Evolutionary conservation across 2,113 vertebrate genomes (phyloP), one percentile per base, ranked within the genome.

Genomic region (Mola mola): DNA sequence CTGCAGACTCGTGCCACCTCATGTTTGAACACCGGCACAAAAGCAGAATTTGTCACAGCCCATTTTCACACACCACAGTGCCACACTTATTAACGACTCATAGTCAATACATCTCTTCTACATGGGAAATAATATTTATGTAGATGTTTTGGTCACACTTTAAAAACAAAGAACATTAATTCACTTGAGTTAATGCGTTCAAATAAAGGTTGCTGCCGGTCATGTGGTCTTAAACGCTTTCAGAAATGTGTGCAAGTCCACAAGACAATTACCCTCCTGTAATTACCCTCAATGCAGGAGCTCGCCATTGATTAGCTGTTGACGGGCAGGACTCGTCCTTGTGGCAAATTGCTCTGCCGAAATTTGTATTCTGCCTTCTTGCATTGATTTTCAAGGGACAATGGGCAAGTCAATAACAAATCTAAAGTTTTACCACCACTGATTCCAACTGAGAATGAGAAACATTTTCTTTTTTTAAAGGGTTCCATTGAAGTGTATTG

Each of bases 261-360:
- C 65, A 33, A 58, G 44, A 46, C 72, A 72, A 69, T 85, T 67
- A 76, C 44, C 60, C 44, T 15, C 8, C 40, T 22, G 3, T 74
- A 66, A 80, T 89, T 64, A 81, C 78, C 43, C 47, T 49, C 44
- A 25, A 22, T 69, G 33, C 58, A 66, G 43, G 55, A 6, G 51
- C 64, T 58, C 38, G 43, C 25, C 74, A 72, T 76, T 63, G 85
- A 87, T 69, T 63, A 74, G 29, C 69, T 77, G 67, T 50, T 68
- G 75, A 83, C 65, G 31, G 66, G 51, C 62, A 33, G 43, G 43
- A 66, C 38, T 59, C n/a, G 56, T 57, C 77, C 66, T 73, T 77
- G 77, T 71, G 66, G 61, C 28, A 81, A 85, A 80, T 82, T 66
- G 72, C 75, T 83, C 82, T 63, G 57, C 28, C 68, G 72, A 70